phyloP scores from a whole-genome alignment of 2,888 invertebrate species.

The Hemithea aestivaria region DNA sequence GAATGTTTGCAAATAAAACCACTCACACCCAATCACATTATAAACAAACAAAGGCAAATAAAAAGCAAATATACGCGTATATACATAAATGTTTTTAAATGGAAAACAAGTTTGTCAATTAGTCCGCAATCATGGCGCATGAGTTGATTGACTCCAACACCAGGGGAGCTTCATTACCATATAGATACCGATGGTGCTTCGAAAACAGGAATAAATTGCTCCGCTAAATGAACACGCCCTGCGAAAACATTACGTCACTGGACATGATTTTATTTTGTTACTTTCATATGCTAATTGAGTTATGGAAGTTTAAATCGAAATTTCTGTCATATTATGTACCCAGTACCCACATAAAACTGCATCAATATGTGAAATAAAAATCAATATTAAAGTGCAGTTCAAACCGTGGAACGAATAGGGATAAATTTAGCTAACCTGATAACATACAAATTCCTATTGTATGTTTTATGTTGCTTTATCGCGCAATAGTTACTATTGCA shows the following conservation, averaged over 20 bases:
- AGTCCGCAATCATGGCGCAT: conserved; percentile 32
- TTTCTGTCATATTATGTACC: not conserved
- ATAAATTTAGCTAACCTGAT: too few relatives aligned
- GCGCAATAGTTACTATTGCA: too few relatives aligned
- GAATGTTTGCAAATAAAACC: too few relatives aligned
- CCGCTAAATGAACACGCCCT: conserved; percentile 16
- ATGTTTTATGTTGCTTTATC: too few relatives aligned
- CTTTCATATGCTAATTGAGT: not conserved
- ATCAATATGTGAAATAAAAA: too few relatives aligned
- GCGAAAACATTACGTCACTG: conserved; percentile 25
- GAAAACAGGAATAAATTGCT: conserved; percentile 21
- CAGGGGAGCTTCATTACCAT: conserved; percentile 42
- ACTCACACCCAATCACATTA: not conserved
- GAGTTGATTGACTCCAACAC: conserved; percentile 39
- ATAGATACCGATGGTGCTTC: conserved; percentile 32
- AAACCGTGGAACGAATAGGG: too few relatives aligned
- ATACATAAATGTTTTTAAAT: too few relatives aligned
- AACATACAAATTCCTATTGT: too few relatives aligned
- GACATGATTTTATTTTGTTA: conserved; percentile 8
- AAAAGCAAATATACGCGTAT: too few relatives aligned
- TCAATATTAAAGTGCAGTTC: too few relatives aligned
- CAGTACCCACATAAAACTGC: too few relatives aligned
- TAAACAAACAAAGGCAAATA: too few relatives aligned
- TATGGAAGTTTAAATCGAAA: not conserved
- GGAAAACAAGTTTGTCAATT: conserved; percentile 21